Base-by-base conservation (phyloP, 1,140 invertebrate genomes). In the Tetragonula clypearis region DNA sequence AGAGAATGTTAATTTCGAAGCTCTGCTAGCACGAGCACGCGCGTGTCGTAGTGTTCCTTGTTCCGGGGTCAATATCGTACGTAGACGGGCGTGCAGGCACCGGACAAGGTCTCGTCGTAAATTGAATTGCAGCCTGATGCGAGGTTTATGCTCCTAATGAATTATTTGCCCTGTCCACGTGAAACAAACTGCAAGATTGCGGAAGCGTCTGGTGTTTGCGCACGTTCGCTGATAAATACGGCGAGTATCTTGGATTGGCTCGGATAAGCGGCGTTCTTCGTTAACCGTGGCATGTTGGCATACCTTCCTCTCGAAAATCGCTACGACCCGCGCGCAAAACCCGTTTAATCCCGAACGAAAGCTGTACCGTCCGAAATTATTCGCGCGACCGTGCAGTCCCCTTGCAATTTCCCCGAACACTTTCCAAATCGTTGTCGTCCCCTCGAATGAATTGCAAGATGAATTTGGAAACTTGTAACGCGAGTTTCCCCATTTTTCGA, bases 91-190 rank as follows among this genome's bases (percentile, higher is more conserved):
- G 58, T 65, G 65, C 53, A 79, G 78, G n/a, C 35, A 30, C 35
- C 35, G 55, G 60, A 79, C 87, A 73, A 65, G 75, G 72, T 72
- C 78, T 53, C 80, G 72, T 78, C 75, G 84, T 78, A 73, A 75
- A 87, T 86, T 81, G 76, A 65, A 77, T 75, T 73, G 87, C 83
- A 82, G 79, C 73, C 72, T 77, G 79, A 89, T 88, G 80, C 60
- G 74, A 65, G 86, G 84, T 88, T 88, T 88, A 88, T 88, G 86
- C 41, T 62, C 75, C 41, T 77, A 79, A 79, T 78, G 62, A 76
- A 79, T 82, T 81, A 85, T 87, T 81, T 78, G 87, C 74, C 58
- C 83, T 65, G 72, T 82, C 84, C 75, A 82, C 76, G 56, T 60
- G 72, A 71, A 79, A 84, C 82, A 71, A 73, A 79, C 58, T 72